These are phyloP conservation scores for Falcunculus frontatus DNA, from an alignment of 2,113 vertebrate genomes.

Conservation along the genomic window DNA sequence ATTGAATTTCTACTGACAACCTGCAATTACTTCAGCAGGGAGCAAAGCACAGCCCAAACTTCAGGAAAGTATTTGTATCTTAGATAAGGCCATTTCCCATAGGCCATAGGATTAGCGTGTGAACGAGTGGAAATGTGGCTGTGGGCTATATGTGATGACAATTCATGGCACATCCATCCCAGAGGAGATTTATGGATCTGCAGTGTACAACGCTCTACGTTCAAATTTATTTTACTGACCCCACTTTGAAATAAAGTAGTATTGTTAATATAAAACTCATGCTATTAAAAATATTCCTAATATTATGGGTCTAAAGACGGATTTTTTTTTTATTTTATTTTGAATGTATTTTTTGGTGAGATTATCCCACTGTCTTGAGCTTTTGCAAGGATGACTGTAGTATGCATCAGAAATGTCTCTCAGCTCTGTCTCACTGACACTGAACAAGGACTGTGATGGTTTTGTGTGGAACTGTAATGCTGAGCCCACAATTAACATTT, in stretches of 20 bases:
- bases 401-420: background rate
- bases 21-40: constrained; percentile 9
- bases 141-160: background rate
- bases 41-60: background rate
- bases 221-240: background rate
- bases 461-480: background rate
- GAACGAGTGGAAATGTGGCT: background rate
- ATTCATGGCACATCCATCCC: background rate
- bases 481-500: background rate
- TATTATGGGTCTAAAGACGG: background rate
- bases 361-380: background rate
- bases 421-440: background rate
- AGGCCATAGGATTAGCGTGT: background rate
- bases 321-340: background rate
- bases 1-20: background rate
- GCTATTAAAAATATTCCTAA: background rate
- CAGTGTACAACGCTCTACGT: rapidly evolving
- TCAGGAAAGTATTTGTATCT: background rate
- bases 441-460: background rate
- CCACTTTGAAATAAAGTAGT: background rate
- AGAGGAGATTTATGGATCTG: background rate
- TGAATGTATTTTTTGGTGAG: background rate
- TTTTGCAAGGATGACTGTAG: background rate
- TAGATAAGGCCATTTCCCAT: background rate
- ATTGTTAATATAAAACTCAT: background rate